Evolutionary conservation across 2,113 vertebrate genomes (phyloP).

Genomic region (Ictalurus punctatus): DNA sequence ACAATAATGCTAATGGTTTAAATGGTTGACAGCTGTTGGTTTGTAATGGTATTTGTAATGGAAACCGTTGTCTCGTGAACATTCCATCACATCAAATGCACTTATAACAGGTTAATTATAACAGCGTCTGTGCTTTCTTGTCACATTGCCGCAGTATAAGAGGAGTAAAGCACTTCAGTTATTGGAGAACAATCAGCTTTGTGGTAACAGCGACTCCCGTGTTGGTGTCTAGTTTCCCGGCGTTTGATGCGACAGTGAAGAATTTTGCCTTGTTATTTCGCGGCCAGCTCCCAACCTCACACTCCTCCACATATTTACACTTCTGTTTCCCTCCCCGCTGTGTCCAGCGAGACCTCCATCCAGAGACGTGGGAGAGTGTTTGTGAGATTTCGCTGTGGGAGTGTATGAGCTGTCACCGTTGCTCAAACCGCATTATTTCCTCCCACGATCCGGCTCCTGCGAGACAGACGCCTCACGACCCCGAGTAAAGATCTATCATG

Average conservation of each 20-base stretch:
- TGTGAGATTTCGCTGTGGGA: slow-evolving; percentile 22
- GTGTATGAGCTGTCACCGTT: slow-evolving; percentile 26
- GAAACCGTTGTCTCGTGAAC: not conserved
- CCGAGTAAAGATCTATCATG: slow-evolving; percentile 16
- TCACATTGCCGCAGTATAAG: not conserved
- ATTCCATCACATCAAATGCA: not conserved
- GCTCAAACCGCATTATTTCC: slow-evolving; percentile 32
- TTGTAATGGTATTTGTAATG: too few relatives aligned
- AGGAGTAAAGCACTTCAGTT: not conserved
- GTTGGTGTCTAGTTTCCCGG: not conserved
- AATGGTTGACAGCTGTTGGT: too few relatives aligned
- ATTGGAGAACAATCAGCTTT: not conserved
- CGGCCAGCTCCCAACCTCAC: not conserved
- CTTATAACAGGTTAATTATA: not conserved
- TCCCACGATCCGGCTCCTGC: not conserved
- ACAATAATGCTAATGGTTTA: too few relatives aligned
- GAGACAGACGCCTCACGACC: slow-evolving; percentile 22
- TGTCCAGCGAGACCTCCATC: slow-evolving; percentile 24
- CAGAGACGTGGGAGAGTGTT: not conserved
- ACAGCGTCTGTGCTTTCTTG: not conserved
- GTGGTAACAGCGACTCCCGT: not conserved
- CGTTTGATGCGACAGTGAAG: not conserved
- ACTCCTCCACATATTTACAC: slow-evolving; percentile 30
- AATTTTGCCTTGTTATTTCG: not conserved
- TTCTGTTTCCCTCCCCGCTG: not conserved